These are phyloP conservation scores for Turdus rufiventris DNA, from an alignment of 2,113 vertebrate species.

Conservation along the genomic window DNA sequence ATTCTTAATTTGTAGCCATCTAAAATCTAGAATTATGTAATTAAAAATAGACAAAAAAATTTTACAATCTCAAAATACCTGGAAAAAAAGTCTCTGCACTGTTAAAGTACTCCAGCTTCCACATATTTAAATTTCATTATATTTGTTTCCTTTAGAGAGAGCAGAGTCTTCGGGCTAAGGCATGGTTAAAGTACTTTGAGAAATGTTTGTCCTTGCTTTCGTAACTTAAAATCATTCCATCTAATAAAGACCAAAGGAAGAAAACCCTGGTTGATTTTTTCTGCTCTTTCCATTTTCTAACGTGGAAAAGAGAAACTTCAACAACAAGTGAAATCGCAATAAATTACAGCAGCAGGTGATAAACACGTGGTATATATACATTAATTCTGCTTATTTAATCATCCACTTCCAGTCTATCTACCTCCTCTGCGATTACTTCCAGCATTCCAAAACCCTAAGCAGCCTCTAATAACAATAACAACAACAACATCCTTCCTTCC, in stretches of 20 bases:
- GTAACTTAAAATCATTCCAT: not conserved
- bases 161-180: not conserved
- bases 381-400: constrained; percentile 16
- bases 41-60: not conserved
- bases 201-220: not conserved
- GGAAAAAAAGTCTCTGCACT: not conserved
- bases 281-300: not conserved
- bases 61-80: not conserved
- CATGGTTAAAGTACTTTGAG: not conserved
- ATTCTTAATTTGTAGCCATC: not conserved
- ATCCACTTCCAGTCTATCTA: not conserved
- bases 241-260: not conserved
- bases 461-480: not conserved
- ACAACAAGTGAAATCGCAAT: not conserved
- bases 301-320: not conserved
- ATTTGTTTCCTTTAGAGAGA: not conserved
- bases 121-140: constrained; percentile 4
- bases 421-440: not conserved
- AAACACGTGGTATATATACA: not conserved
- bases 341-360: not conserved
- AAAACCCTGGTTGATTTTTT: not conserved
- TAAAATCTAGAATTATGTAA: not conserved
- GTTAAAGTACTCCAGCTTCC: not conserved
- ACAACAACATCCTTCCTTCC: not conserved
- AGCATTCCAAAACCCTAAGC: not conserved